Conservation (phyloP, 2,797 vertebrate genomes). For the Tauraco hartlaubi region DNA sequence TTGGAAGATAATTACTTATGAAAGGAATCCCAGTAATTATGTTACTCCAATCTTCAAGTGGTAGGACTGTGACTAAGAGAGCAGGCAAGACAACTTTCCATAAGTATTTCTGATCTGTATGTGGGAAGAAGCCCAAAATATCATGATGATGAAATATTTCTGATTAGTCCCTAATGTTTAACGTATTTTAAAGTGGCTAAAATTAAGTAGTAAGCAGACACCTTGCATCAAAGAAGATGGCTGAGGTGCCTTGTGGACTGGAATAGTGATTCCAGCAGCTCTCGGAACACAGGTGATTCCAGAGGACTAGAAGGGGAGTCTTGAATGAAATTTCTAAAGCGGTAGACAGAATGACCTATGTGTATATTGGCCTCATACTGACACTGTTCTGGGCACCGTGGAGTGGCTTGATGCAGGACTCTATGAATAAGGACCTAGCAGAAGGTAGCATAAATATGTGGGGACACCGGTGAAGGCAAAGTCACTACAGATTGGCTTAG, state of each 20-base stretch:
- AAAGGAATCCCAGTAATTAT: neutral
- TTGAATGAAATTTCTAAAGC: neutral
- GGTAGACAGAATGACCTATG: rapidly evolving
- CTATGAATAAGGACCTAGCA: neutral
- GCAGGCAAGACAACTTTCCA: neutral
- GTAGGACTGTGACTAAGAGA: neutral
- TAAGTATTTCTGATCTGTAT: neutral
- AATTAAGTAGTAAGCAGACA: neutral
- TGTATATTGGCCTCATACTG: rapidly evolving
- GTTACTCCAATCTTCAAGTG: neutral
- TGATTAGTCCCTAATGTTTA: neutral
- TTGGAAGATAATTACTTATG: neutral
- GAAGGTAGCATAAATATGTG: neutral
- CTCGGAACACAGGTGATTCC: neutral
- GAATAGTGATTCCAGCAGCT: neutral
- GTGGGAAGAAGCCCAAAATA: neutral
- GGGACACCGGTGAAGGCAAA: neutral
- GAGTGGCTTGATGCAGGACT: neutral
- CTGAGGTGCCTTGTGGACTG: neutral
- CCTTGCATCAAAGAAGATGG: neutral
- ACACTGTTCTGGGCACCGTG: neutral
- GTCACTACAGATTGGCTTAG: neutral
- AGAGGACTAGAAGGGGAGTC: neutral
- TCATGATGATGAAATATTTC: neutral
- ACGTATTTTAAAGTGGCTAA: neutral